These are phyloP conservation scores for Octodonta nipae DNA, from an alignment of 2,888 invertebrate species.

Conservation along the genomic window DNA sequence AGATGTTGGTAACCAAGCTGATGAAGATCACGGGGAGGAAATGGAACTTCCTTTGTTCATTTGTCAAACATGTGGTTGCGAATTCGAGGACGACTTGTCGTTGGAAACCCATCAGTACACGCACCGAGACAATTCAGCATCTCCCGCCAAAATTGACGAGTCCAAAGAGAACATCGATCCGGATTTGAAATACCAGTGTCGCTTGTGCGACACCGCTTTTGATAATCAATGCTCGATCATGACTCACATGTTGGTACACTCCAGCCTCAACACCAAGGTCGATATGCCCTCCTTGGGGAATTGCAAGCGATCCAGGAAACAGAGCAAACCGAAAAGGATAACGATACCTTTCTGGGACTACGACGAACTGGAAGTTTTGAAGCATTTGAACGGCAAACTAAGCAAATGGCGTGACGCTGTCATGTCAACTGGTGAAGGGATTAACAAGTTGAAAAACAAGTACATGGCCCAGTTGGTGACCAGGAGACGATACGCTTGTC, in stretches of 20 bases:
- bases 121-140: conserved; percentile 36
- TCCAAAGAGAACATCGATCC: conserved; percentile 35
- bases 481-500: conserved; percentile 28
- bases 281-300: conserved; percentile 24
- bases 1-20: conserved; percentile 36
- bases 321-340: conserved; percentile 39
- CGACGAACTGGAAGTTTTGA: conserved; percentile 26
- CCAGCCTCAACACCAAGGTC: conserved; percentile 25
- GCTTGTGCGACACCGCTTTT: conserved; percentile 36
- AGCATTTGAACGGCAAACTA: conserved; percentile 26
- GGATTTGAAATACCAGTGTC: conserved; percentile 34
- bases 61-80: conserved; percentile 42
- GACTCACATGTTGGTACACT: conserved; percentile 38
- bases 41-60: conserved; percentile 37
- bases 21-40: conserved; percentile 32
- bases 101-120: conserved; percentile 38
- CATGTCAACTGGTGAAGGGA: conserved; percentile 17
- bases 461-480: conserved; percentile 32
- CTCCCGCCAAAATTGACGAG: conserved; percentile 37
- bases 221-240: conserved; percentile 36
- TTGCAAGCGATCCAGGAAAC: conserved; percentile 34
- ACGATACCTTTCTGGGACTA: conserved; percentile 31
- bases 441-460: conserved; percentile 28
- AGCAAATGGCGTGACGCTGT: conserved; percentile 22
- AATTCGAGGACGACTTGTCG: conserved; percentile 40